Base-by-base conservation (phyloP, 2,888 invertebrate genomes). In the Synergus itoensis region DNA sequence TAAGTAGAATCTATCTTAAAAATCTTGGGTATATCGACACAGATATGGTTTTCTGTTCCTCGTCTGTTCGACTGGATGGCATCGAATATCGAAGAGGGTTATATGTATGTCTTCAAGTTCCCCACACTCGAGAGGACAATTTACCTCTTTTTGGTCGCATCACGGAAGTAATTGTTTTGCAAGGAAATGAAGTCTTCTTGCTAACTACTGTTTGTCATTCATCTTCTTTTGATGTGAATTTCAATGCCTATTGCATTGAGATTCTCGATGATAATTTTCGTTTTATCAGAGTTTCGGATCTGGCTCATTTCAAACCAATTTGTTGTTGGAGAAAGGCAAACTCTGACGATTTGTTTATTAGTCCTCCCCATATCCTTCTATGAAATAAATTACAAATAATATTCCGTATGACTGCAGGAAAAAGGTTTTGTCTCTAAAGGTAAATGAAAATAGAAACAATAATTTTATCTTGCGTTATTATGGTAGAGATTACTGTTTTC, bases 181-280 rank as follows among this genome's bases (percentile, higher is more conserved):
- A 36, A 63, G 45, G 79, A 16, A 76, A 63, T 67, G 76, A 78
- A 64, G 79, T 81, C 11, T 75, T 73, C 63, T 73, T 83, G 18
- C 63, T 75, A 63, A 77, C 63, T 62, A 76, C 80, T 40, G 41
- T 79, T 77, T 84, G 78, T 73, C 2, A 1, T 0, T 28, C 28
- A 40, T 36, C 76, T 28, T 69, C 12, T 57, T 83, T 84, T 69
- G 81, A 83, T 45, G 43, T 76, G 40, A 45, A 82, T 62, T 63
- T 83, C 1, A 80, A 83, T 79, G 79, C 81, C 8, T 84, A 81
- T 45, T 76, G 76, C 21, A 81, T 83, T 53, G 57, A 80, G 60
- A 21, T 45, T 41, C 8, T 12, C 62, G 81, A 79, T 69, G 76
- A 77, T 62, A 41, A 64, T 64, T 75, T 67, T 14, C 28, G 48